Conservation (phyloP, 1,140 invertebrate species). For the Ladona fulva region DNA sequence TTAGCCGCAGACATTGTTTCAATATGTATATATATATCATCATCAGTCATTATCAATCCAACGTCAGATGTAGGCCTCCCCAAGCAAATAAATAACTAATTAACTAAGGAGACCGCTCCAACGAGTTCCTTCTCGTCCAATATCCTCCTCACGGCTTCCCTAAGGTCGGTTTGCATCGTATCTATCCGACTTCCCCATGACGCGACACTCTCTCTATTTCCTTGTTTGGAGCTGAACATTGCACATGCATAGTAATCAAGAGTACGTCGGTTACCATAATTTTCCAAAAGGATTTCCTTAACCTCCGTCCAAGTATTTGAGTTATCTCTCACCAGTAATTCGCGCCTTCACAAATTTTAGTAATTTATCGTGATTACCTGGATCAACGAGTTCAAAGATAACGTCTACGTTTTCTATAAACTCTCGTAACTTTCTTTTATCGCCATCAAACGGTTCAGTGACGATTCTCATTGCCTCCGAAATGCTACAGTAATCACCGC, state of each 20-base stretch:
- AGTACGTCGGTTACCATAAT: background rate
- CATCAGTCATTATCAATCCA: too few species aligned
- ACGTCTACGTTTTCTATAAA: background rate
- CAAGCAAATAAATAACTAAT: too few species aligned
- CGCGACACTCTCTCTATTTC: background rate
- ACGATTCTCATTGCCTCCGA: background rate
- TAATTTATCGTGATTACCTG: background rate
- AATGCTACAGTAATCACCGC: background rate
- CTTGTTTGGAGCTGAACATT: background rate
- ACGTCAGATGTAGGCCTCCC: too few species aligned
- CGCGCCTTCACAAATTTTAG: background rate
- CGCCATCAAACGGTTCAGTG: background rate
- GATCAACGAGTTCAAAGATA: background rate
- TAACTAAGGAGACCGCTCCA: too few species aligned
- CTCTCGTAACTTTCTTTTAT: conserved; percentile 5
- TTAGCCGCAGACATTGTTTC: too few species aligned
- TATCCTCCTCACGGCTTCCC: background rate
- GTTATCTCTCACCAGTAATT: background rate
- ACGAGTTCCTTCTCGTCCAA: too few species aligned
- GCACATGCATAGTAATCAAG: background rate
- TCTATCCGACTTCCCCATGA: background rate
- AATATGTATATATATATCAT: too few species aligned
- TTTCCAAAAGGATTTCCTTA: background rate
- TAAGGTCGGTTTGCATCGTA: background rate
- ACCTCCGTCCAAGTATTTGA: background rate